Conservation (phyloP, 1,140 invertebrate genomes). For the Drosophila sechellia region DNA sequence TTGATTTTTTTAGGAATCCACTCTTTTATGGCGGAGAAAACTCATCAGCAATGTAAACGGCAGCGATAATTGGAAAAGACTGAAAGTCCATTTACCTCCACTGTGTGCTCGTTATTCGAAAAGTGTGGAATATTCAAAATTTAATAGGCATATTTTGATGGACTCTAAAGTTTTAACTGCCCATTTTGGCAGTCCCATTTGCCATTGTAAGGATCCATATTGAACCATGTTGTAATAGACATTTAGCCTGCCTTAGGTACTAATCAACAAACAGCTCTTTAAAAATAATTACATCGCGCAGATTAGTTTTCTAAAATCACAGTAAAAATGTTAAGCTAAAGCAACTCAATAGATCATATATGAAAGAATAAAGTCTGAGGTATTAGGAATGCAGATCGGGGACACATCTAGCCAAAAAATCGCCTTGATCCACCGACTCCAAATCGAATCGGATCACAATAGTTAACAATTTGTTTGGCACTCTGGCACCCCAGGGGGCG, state of each 20-base stretch:
- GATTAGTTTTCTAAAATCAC: too few relatives aligned
- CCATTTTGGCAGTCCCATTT: neutral
- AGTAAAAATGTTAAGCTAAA: too few relatives aligned
- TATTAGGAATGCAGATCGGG: neutral
- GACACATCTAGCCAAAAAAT: neutral
- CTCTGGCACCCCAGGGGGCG: slow-evolving; percentile 53
- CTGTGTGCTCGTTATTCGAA: neutral
- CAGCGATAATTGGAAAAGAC: slow-evolving; percentile 5
- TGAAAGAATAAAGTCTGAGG: too few relatives aligned
- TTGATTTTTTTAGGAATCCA: neutral
- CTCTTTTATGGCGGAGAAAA: slow-evolving; percentile 7
- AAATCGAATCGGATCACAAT: slow-evolving; percentile 52
- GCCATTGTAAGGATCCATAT: too few relatives aligned
- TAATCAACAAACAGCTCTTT: too few relatives aligned
- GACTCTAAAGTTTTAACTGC: neutral
- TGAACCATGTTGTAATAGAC: too few relatives aligned
- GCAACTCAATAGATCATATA: too few relatives aligned
- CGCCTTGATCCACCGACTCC: slow-evolving; percentile 10
- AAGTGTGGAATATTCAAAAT: neutral
- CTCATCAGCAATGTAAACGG: slow-evolving; percentile 3
- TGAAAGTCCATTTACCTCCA: neutral
- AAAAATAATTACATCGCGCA: too few relatives aligned
- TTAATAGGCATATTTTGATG: slow-evolving; percentile 1
- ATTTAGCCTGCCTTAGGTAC: too few relatives aligned
- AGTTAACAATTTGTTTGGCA: slow-evolving; percentile 71